Base-by-base conservation (phyloP, 1,140 invertebrate genomes). In the Pteromalus puparum region DNA sequence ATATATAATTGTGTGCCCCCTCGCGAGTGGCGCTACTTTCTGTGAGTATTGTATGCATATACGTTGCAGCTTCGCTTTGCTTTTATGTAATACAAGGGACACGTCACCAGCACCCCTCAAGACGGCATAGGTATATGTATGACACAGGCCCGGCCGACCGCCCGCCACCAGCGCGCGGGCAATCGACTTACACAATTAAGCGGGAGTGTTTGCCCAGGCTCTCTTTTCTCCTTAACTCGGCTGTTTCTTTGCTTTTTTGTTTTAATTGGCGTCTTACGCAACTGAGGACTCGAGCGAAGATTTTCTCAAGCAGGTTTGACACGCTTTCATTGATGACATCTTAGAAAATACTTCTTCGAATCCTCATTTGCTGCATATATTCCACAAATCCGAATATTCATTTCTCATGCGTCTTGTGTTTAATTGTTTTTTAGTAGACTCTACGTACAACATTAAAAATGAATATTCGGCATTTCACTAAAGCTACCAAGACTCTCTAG, bases 121-220 rank as follows among this genome's bases (percentile, higher is more conserved):
- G 18, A 61, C 53, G 6, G 46, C 15, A 46, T 46, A 48, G 46
- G 13, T 61, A 61, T 61, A 61, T 21, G 18, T n/a, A 61, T 5
- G 53, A 61, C 72, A n/a, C 72, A 74, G 21, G 24, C 10, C 68
- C 68, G 68, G 12, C 68, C 68, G 68, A 26, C 68, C 68, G 68
- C 24, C 68, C 68, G 28, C 68, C 68, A 26, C n/a, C 68, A 15
- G 38, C 73, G n/a, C 38, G 1, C 61, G 53, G 30, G 65, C 75
- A 61, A 48, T 18, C 24, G 67, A 42, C 53, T 68, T 70, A 48
- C 46, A 84, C 65, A 72, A 78, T 84, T 28, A 84, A 84, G 82
- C 82, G 46, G 82, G 26, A 77, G 67, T 83, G 42, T 79, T 61
- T 61, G 76, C 70, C 73, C 53, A 79, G 75, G 13, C 38, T 72